Base-by-base conservation (phyloP, 2,888 invertebrate species). In the Leucoma salicis region DNA sequence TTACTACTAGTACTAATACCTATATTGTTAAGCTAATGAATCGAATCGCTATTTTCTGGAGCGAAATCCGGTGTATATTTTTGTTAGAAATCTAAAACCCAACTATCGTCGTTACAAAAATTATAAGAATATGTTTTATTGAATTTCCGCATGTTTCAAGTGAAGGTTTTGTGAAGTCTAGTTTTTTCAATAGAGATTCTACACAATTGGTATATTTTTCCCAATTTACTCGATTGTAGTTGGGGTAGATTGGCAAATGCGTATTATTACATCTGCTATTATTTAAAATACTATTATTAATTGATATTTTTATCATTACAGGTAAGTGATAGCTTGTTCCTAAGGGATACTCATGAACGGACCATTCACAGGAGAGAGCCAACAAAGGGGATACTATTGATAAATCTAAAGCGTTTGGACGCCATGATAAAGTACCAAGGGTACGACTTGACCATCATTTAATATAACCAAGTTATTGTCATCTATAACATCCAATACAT, bases 311-410 rank as follows among this genome's bases (percentile, higher is more conserved):
- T 14, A 39, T 39, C 11, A 39, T 39, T 35, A 44, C 28, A 39
- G 44, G 44, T 28, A 44, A 27, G n/a, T 39, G 35, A 12, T 35
- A 44, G 14, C 44, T 39, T 5, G 18, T 18, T 18, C 44, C 44
- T 21, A 44, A 31, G 10, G 44, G 35, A 31, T 39, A 35, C 11
- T 31, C 27, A 31, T 39, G 31, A 13, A 44, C 43, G 11, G 35
- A 39, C 43, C 39, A 44, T n/a, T 44, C 27, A 35, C 31, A 39
- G 12, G 18, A 44, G 25, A 44, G 39, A 35, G 43, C 39, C 11
- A 44, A 32, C n/a, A 38, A 37, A 14, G 42, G 15, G 14, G 37
- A 33, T 8, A 42, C 42, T 14, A 42, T 32, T 12, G 37, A 15
- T 16, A 42, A 37, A 29, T 42, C 42, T 18, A 42, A 34, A 5